Conservation (phyloP, 2,888 invertebrate species). For the Brachypalpus laphriformis region DNA sequence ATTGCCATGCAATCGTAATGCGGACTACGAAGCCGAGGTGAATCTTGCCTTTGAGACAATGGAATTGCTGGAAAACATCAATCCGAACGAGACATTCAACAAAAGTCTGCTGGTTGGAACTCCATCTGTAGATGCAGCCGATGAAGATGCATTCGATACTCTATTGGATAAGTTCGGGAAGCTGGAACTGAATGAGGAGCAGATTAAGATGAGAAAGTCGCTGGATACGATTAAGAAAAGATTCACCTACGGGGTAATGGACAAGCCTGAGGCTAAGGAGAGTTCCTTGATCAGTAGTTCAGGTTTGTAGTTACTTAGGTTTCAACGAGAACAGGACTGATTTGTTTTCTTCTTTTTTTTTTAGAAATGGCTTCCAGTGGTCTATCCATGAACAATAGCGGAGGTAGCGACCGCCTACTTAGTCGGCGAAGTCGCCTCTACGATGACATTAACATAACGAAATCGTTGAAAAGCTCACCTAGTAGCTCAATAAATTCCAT, state of each 20-base stretch:
- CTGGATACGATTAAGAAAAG: constrained; percentile 81
- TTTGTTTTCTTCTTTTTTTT: not conserved
- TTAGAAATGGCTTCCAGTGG: constrained; percentile 62
- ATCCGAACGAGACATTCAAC: constrained; percentile 78
- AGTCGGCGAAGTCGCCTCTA: constrained; percentile 82
- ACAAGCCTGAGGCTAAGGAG: constrained; percentile 62
- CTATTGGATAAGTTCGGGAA: constrained; percentile 80
- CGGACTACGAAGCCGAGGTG: constrained; percentile 60
- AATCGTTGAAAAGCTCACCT: constrained; percentile 67
- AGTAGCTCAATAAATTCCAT: constrained; percentile 75
- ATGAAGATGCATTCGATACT: constrained; percentile 81
- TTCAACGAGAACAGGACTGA: not conserved
- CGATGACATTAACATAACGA: constrained; percentile 80
- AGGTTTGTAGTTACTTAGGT: constrained; percentile 21
- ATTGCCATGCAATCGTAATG: constrained; percentile 45
- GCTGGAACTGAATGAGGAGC: constrained; percentile 79
- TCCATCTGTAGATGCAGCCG: constrained; percentile 78
- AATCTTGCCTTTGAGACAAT: constrained; percentile 75
- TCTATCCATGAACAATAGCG: constrained; percentile 68
- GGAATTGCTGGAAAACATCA: constrained; percentile 79
- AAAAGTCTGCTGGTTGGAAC: constrained; percentile 64
- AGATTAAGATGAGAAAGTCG: constrained; percentile 81
- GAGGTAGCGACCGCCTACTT: constrained; percentile 79
- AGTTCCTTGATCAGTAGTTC: constrained; percentile 39
- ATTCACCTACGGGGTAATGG: constrained; percentile 75